These are phyloP conservation scores for Astreopora myriophthalma DNA, from an alignment of 64 coral and sea anemone species.

Conservation along the genomic window DNA sequence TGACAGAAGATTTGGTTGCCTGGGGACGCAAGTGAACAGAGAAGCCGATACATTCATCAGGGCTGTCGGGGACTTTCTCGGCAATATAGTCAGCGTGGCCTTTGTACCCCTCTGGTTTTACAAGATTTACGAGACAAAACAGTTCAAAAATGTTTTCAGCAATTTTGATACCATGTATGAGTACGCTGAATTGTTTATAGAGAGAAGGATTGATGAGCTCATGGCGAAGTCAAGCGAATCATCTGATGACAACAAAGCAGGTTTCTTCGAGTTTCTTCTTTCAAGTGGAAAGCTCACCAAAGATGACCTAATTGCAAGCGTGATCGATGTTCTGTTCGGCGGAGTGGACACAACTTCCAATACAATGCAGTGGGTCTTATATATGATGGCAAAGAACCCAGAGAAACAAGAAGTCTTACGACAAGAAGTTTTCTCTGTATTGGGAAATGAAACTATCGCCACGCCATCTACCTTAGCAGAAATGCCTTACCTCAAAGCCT, in stretches of 20 bases:
- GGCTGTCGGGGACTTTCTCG: slow-evolving; percentile 34
- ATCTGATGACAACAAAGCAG: not conserved
- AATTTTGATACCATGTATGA: slow-evolving; percentile 73
- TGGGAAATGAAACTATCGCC: not conserved
- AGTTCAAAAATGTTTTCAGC: slow-evolving; percentile 16
- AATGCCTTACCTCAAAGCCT: slow-evolving; percentile 63
- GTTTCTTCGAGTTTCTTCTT: slow-evolving; percentile 63
- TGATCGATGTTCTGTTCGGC: slow-evolving; percentile 67
- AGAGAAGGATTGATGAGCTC: slow-evolving; percentile 40
- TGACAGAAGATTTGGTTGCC: slow-evolving; percentile 62
- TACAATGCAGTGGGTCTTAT: slow-evolving; percentile 80
- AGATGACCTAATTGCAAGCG: slow-evolving; percentile 51
- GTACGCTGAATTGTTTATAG: slow-evolving; percentile 61
- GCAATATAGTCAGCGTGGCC: not conserved
- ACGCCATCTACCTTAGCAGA: not conserved
- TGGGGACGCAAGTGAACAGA: not conserved
- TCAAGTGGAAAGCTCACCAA: slow-evolving; percentile 57
- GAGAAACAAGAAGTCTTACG: slow-evolving; percentile 59
- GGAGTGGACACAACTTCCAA: slow-evolving; percentile 81
- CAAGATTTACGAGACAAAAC: slow-evolving; percentile 66
- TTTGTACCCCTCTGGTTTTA: slow-evolving; percentile 53
- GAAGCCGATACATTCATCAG: slow-evolving; percentile 56
- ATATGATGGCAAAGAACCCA: slow-evolving; percentile 74
- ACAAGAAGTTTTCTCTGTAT: slow-evolving; percentile 45
- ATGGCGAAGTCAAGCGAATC: not conserved